Evolutionary conservation across 1,140 invertebrate genomes (phyloP), one percentile per base, ranked within the genome.

Genomic region (Drosophila hydei): DNA sequence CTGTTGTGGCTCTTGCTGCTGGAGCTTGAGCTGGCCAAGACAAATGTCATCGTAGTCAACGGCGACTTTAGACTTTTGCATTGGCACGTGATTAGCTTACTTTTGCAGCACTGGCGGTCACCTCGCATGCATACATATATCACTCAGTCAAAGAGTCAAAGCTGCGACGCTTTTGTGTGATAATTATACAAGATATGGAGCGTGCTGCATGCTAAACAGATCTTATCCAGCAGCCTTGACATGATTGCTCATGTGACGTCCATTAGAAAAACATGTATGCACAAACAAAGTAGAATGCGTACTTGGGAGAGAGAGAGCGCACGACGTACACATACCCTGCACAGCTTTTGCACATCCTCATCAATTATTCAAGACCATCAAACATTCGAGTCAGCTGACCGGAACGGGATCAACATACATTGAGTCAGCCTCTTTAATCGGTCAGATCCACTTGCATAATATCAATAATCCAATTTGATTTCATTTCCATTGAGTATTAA

Each of bases 1-100:
- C 67, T 55, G 51, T 30, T 40, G 38, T 40, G 0, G 27, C 27
- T 30, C 0, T 6, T 8, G 30, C 30, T 33, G 30, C 30, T 33
- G 30, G 38, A 6, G 38, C 8, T 30, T 30, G 27, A 40, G 38
- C 60, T 61, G 36, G 40, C 74, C 64, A 77, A 81, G 80, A 87
- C 69, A 84, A 84, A 87, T 85, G 67, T 85, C 83, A 88, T 75
- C 63, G 54, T 45, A 51, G 58, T 42, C 36, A 51, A 54, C 54
- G 45, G 59, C 60, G 18, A 65, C 51, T 65, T 58, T 74, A 54
- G 48, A 55, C 64, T 79, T 72, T 77, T 48, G 71, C 77, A 72
- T 64, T 76, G 83, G 79, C 79, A 88, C 84, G 84, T 88, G 83
- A 88, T 87, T 88, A 63, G 72, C 61, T 83, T 88, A 70, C 63